A percentile compares a stretch with the other conserved stretches of the same genome.
phyloP scores from a whole-genome alignment of 2,113 vertebrate genomes.

The Ardeotis arabs region DNA sequence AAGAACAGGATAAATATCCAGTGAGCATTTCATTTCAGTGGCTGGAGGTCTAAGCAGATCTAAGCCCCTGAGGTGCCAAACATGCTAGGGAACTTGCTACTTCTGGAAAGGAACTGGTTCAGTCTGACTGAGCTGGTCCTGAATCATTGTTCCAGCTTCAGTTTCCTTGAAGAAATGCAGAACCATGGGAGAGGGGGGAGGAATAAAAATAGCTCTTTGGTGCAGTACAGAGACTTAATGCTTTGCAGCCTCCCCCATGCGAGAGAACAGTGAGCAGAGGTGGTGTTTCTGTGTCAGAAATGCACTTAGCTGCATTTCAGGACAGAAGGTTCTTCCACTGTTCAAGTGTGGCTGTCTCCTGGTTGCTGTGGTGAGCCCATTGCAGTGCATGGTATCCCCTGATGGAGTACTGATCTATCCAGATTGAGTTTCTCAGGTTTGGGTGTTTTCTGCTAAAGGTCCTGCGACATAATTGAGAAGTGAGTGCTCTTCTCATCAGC shows the following conservation, averaged over 20 bases:
- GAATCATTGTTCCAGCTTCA: slow-evolving; percentile 31
- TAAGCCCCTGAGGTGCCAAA: neutral
- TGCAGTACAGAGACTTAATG: neutral
- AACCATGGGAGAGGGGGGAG: neutral
- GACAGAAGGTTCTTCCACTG: neutral
- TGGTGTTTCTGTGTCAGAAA: neutral
- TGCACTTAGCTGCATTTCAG: neutral
- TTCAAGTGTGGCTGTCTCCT: neutral
- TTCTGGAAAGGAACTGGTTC: neutral
- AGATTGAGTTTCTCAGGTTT: neutral
- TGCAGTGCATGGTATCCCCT: neutral
- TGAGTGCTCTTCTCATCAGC: neutral
- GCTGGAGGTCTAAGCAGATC: neutral
- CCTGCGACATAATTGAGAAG: neutral
- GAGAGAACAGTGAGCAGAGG: neutral
- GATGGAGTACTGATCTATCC: neutral
- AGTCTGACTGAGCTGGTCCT: neutral
- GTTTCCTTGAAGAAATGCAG: slow-evolving; percentile 47
- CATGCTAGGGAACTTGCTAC: neutral
- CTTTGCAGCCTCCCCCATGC: neutral
- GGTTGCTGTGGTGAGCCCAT: neutral
- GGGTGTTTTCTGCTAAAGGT: neutral
- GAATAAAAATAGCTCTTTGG: slow-evolving; percentile 39
- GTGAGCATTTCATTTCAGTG: neutral
- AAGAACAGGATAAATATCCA: neutral